Percentiles rank a stretch among this genome's conserved stretches.
Evolutionary conservation across 2,888 invertebrate genomes (phyloP).

Genomic region (Netelia inedita): DNA sequence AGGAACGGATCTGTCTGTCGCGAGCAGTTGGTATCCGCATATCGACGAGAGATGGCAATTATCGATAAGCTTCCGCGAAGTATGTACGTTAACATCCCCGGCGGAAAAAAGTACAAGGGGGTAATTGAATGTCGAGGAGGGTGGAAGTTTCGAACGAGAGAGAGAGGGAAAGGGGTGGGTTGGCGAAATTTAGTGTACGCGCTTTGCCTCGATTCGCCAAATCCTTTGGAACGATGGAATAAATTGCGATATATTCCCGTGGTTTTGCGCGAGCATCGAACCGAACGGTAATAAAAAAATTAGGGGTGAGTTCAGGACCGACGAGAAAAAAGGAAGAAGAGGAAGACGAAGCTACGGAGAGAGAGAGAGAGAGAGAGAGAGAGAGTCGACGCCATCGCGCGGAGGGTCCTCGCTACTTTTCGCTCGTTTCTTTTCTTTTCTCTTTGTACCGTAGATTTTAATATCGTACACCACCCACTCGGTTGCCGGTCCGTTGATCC

Average conservation of each 20-base stretch:
- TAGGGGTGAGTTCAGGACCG: slow-evolving; percentile 66
- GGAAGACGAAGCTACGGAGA: slow-evolving; percentile 7
- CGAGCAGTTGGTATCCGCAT: slow-evolving; percentile 18
- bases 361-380: no score
- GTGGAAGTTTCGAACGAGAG: neutral
- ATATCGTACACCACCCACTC: slow-evolving; percentile 73
- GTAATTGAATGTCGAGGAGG: neutral
- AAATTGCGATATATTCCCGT: slow-evolving; percentile 40
- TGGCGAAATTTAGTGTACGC: slow-evolving; percentile 3
- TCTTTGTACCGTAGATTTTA: slow-evolving; percentile 72
- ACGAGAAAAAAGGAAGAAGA: slow-evolving; percentile 18
- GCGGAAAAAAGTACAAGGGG: neutral
- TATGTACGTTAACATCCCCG: neutral
- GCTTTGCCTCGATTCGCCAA: slow-evolving; percentile 33
- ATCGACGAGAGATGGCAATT: slow-evolving; percentile 44
- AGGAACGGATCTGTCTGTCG: slow-evolving; percentile 9
- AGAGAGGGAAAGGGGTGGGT: neutral
- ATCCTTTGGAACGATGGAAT: slow-evolving; percentile 49
- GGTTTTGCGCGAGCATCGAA: slow-evolving; percentile 56
- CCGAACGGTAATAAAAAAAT: slow-evolving; percentile 72
- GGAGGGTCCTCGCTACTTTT: slow-evolving; percentile 25
- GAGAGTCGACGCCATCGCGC: slow-evolving; percentile 5
- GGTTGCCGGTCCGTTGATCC: slow-evolving; percentile 75
- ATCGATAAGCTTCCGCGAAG: slow-evolving; percentile 51
- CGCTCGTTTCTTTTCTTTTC: slow-evolving; percentile 70